phyloP scores from a whole-genome alignment of 2,888 invertebrate genomes.

The Tetragonula carbonaria region DNA sequence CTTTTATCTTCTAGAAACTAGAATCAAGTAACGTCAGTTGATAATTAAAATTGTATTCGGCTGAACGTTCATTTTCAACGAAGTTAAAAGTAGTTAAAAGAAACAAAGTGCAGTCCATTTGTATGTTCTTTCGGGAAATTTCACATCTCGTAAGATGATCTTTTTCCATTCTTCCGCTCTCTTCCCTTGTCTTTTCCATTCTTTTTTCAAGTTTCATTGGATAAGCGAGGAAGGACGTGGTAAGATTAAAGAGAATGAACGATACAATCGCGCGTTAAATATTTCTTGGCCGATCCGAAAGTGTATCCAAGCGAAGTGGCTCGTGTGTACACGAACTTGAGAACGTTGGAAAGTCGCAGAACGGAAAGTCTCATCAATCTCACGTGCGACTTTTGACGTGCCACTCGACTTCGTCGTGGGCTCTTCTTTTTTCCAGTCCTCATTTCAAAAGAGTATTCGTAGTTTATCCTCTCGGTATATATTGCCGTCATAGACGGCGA shows the following conservation, averaged over 20 bases:
- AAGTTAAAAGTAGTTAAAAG: no score
- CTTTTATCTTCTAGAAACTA: no score
- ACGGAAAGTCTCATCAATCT: constrained; percentile 71
- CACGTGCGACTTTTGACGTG: constrained; percentile 71
- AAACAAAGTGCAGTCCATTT: not conserved
- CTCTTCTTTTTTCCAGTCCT: constrained; percentile 1
- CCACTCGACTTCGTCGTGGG: constrained; percentile 68
- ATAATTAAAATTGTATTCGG: no score
- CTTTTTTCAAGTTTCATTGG: not conserved
- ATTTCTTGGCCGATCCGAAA: not conserved
- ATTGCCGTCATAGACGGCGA: not conserved
- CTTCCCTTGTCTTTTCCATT: not conserved
- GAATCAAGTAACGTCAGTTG: no score
- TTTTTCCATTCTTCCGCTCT: no score
- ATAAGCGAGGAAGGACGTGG: not conserved
- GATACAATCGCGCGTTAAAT: constrained; percentile 27
- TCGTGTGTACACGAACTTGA: not conserved
- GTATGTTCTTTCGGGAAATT: not conserved
- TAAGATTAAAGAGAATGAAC: not conserved
- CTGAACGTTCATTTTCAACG: no score
- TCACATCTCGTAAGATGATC: not conserved
- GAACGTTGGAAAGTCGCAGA: constrained; percentile 31
- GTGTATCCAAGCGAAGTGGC: not conserved
- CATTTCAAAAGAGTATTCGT: constrained; percentile 11
- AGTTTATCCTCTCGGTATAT: constrained; percentile 15